phyloP scores from a whole-genome alignment of 2,888 invertebrate species.

The Tyria jacobaeae region DNA sequence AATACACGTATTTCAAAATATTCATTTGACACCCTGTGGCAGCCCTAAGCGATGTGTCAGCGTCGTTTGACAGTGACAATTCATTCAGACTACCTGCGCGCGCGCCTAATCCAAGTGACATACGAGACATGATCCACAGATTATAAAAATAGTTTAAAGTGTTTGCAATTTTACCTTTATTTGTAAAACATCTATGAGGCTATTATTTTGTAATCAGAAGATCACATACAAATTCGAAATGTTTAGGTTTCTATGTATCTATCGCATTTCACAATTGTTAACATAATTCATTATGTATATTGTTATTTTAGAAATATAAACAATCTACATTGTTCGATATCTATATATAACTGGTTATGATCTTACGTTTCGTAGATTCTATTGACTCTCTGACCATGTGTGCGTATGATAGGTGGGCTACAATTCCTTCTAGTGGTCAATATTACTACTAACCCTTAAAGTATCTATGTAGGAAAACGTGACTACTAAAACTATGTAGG shows the following conservation, averaged over 20 bases:
- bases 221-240: background rate
- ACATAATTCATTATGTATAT: background rate
- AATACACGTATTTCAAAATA: too few relatives aligned
- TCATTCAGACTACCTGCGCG: conserved; percentile 85
- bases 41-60: conserved; percentile 76
- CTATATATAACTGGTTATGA: too few relatives aligned
- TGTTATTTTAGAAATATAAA: too few relatives aligned
- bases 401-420: too few relatives aligned
- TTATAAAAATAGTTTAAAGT: conserved; percentile 11
- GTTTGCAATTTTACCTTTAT: conserved; percentile 16
- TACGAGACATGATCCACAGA: conserved; percentile 71
- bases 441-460: too few relatives aligned
- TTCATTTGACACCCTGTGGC: conserved; percentile 33
- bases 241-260: background rate
- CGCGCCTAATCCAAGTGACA: conserved; percentile 82
- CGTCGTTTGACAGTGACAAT: conserved; percentile 79
- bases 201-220: too few relatives aligned
- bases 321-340: too few relatives aligned
- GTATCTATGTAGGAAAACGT: too few relatives aligned
- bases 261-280: background rate
- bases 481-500: too few relatives aligned
- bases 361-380: too few relatives aligned
- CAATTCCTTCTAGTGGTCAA: too few relatives aligned
- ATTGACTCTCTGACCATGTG: too few relatives aligned
- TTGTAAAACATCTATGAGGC: conserved; percentile 11